Evolutionary conservation across 2,797 vertebrate genomes (phyloP), one percentile per base, ranked within the genome.

Genomic region (Pelochelys cantorii): DNA sequence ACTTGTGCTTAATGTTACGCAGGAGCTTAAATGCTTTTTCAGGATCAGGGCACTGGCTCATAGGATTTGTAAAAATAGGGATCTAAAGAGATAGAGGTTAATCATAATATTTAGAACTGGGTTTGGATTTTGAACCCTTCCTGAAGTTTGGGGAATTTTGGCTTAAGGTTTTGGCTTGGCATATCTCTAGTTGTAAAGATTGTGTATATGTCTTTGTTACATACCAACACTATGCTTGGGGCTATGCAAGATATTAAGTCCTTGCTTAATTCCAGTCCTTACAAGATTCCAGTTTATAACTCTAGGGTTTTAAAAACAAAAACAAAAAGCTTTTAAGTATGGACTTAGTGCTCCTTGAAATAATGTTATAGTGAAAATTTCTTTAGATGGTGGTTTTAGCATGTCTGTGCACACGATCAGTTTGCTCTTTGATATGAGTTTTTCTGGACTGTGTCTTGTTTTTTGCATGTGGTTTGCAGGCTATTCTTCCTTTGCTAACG

Each of bases 11-110:
- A n/a, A 34, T 14, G 18, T 37, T 37, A 1, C 59, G 34, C 17
- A 80, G 11, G 2, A 54, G 8, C 83, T 60, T 68, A 86, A 85
- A 42, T 37, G n/a, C 14, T 86, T n/a, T 83, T 77, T 34, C 37
- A 53, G 53, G 22, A 25, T 79, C 0, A 0, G 18, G 83, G 37
- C 31, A 55, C 3, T 25, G n/a, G 17, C 14, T 55, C 25, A 22
- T 37, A 86, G 52, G 65, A 18, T 22, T 22, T 37, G 20, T 37
- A 71, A 71, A 37, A 20, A 71, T 23, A 71, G 34, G 59, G 86
- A 4, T 10, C 74, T 80, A 5, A 68, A 34, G 54, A 78, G 52
- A 18, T 11, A 0, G 2, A 92, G 74, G 31, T 20, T 15, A 78
- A 59, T 42, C 77, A n/a, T 48, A 34, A 20, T 34, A 31, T 7